These are phyloP conservation scores for Periophthalmodon schlosseri DNA, from an alignment of 2,113 vertebrate genomes.

Conservation along the genomic window DNA sequence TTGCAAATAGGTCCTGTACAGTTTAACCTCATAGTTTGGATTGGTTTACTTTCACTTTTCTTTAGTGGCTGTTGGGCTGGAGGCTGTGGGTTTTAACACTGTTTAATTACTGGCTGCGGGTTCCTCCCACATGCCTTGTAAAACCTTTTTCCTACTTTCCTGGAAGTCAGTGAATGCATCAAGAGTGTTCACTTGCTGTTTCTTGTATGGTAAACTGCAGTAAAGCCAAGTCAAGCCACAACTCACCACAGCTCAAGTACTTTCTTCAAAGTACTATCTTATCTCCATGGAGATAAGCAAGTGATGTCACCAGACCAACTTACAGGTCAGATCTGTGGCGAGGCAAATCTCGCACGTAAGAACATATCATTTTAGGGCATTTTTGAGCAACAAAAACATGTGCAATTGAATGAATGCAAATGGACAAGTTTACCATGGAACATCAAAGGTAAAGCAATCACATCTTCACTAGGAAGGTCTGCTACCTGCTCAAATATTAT, in stretches of 20 bases:
- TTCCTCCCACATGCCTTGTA: slow-evolving; percentile 63
- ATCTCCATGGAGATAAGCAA: too few relatives aligned
- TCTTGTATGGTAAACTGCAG: slow-evolving; percentile 26
- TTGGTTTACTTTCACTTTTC: slow-evolving; percentile 65
- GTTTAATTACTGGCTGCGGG: slow-evolving; percentile 73
- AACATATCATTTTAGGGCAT: too few relatives aligned
- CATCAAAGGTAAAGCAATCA: too few relatives aligned
- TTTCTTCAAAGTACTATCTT: background rate
- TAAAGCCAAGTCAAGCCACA: slow-evolving; percentile 37
- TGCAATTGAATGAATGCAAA: too few relatives aligned
- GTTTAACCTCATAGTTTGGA: slow-evolving; percentile 69
- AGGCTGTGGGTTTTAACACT: slow-evolving; percentile 66
- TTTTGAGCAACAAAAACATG: too few relatives aligned
- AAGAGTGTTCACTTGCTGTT: slow-evolving; percentile 29
- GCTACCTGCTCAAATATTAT: too few relatives aligned
- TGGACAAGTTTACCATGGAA: too few relatives aligned
- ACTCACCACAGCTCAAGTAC: slow-evolving; percentile 15
- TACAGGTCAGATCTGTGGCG: too few relatives aligned
- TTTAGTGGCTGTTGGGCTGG: slow-evolving; percentile 60
- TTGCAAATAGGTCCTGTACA: slow-evolving; percentile 56
- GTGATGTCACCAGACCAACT: too few relatives aligned
- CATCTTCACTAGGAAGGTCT: too few relatives aligned
- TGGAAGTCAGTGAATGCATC: slow-evolving; percentile 51
- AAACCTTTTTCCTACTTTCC: slow-evolving; percentile 62
- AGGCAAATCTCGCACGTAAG: too few relatives aligned